Evolutionary conservation across 2,797 vertebrate genomes (phyloP).

Genomic region (Poecilia velifera): DNA sequence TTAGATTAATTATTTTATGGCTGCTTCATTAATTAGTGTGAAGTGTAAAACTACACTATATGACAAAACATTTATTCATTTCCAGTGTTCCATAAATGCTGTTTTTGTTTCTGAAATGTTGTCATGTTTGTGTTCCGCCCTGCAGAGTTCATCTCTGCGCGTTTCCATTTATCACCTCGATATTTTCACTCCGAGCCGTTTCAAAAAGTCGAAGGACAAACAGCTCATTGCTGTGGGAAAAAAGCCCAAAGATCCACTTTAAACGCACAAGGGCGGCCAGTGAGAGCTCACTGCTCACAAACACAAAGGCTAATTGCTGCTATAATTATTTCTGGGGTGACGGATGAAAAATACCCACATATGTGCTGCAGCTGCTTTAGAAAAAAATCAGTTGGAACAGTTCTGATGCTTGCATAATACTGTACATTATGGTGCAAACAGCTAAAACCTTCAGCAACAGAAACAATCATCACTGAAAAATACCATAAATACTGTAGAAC

Average conservation of each 20-base stretch:
- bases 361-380: neutral
- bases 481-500: too few relatives aligned
- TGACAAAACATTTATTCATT: neutral
- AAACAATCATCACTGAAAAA: too few relatives aligned
- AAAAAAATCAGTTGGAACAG: neutral
- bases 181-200: neutral
- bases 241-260: conserved; percentile 2
- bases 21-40: neutral
- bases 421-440: neutral
- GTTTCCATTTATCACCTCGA: conserved; percentile 1
- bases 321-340: conserved; percentile 20
- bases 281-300: neutral
- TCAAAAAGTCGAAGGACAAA: conserved; percentile 15
- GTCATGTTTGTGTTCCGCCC: neutral
- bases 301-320: conserved; percentile 7
- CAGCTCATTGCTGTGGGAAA: neutral
- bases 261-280: neutral
- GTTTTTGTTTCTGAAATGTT: neutral
- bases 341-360: conserved; percentile 12
- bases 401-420: conserved; percentile 11
- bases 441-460: neutral
- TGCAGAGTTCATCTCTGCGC: neutral
- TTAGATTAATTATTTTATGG: neutral
- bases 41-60: neutral
- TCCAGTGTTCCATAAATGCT: neutral